These are phyloP conservation scores for Motacilla tschutschensis DNA, from an alignment of 2,113 vertebrate genomes.

Conservation along the genomic window DNA sequence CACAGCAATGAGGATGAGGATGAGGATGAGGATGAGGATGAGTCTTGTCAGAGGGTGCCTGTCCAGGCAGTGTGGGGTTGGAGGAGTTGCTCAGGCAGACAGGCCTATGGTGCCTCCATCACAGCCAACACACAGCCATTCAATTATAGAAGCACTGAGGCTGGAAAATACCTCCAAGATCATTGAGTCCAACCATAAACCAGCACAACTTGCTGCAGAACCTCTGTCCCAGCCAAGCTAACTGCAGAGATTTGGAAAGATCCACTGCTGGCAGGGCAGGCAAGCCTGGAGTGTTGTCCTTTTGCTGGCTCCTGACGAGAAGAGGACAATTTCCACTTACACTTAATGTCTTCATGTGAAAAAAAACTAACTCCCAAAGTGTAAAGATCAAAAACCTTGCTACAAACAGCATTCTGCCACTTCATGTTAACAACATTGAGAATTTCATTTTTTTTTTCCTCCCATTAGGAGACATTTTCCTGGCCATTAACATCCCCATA, in stretches of 20 bases:
- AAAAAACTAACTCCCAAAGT: not conserved
- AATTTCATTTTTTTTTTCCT: not conserved
- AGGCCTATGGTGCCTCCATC: not conserved
- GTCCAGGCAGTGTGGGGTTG: no score
- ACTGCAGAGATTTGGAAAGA: not conserved
- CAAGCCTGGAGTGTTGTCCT: not conserved
- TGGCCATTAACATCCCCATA: conserved; percentile 4
- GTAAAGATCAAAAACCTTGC: not conserved
- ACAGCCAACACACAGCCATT: not conserved
- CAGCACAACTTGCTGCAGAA: not conserved
- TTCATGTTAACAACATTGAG: not conserved
- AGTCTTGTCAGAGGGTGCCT: not conserved
- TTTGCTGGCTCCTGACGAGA: not conserved
- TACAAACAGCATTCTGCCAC: not conserved
- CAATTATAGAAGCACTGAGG: fast-evolving
- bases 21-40: not conserved
- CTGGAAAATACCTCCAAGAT: not conserved
- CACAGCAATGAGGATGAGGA: not conserved
- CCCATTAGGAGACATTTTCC: conserved; percentile 26
- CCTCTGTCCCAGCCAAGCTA: not conserved
- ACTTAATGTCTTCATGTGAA: not conserved
- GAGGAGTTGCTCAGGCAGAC: not conserved
- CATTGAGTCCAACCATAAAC: not conserved
- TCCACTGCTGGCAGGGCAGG: not conserved
- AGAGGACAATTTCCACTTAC: not conserved